Conservation (phyloP, 2,113 vertebrate genomes). For the Forbesichthys agassizii region DNA sequence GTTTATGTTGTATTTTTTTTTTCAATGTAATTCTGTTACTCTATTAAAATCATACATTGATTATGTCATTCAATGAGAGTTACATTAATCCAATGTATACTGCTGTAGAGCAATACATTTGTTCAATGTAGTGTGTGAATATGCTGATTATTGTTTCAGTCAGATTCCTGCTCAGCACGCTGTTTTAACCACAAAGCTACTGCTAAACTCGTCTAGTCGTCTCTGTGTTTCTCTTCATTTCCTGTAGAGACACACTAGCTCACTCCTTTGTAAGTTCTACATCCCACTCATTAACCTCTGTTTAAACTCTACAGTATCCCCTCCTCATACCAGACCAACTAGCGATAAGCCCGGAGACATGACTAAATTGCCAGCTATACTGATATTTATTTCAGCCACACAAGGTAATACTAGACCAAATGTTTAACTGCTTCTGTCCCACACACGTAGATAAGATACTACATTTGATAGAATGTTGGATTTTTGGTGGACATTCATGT, state of each 20-base stretch:
- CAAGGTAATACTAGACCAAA: conserved; percentile 61
- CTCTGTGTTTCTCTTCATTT: conserved; percentile 31
- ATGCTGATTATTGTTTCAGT: too few species aligned
- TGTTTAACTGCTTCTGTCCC: conserved; percentile 8
- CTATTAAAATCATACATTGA: too few species aligned
- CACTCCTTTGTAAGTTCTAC: conserved; percentile 26
- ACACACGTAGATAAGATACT: background rate
- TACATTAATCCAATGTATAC: too few species aligned
- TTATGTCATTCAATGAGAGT: too few species aligned
- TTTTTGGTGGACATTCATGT: background rate
- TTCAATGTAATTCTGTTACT: too few species aligned
- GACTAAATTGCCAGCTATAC: conserved; percentile 38
- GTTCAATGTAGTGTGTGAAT: too few species aligned
- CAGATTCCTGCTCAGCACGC: too few species aligned
- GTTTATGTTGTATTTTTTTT: too few species aligned
- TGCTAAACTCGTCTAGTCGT: background rate
- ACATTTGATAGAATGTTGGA: conserved; percentile 23
- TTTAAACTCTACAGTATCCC: conserved; percentile 18
- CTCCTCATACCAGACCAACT: conserved; percentile 34
- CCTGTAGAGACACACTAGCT: conserved; percentile 50
- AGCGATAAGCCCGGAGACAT: conserved; percentile 48
- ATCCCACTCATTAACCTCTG: conserved; percentile 23
- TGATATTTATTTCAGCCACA: conserved; percentile 46
- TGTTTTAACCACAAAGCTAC: too few species aligned
- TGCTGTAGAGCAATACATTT: too few species aligned